Evolutionary conservation across 2,797 vertebrate species (phyloP).

Genomic region (Bradypus variegatus): DNA sequence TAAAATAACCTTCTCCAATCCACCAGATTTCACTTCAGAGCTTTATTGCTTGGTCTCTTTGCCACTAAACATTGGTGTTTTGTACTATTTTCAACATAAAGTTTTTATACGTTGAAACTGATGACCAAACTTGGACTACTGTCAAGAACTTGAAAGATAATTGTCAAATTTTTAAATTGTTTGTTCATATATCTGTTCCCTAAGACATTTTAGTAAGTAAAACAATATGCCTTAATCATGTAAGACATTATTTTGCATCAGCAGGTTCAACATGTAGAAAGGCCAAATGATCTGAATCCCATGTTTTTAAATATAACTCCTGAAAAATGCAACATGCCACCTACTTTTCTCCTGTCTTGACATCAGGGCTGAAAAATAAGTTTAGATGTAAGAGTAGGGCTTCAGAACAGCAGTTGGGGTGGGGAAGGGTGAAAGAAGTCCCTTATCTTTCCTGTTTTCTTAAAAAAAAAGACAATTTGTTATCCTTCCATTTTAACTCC

Average conservation of each 20-base stretch:
- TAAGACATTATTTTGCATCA: slow-evolving; percentile 10
- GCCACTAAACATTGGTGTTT: background rate
- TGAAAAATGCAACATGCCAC: background rate
- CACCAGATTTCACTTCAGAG: slow-evolving; percentile 3
- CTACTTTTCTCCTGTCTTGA: slow-evolving; percentile 9
- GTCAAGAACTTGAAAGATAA: slow-evolving; percentile 10
- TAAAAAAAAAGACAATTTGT: background rate
- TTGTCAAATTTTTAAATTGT: background rate
- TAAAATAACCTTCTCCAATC: slow-evolving; percentile 12
- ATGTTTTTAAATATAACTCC: slow-evolving; percentile 4
- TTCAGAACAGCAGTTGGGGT: background rate
- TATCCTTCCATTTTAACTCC: slow-evolving; percentile 13
- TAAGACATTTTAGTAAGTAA: slow-evolving; percentile 13
- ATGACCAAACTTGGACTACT: background rate
- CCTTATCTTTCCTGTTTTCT: background rate
- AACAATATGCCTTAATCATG: background rate
- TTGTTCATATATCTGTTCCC: background rate
- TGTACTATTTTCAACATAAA: background rate
- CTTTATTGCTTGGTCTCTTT: background rate
- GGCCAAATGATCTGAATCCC: background rate
- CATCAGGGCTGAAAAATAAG: background rate
- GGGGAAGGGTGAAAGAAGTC: background rate
- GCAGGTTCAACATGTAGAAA: slow-evolving; percentile 23
- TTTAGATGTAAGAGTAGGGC: background rate
- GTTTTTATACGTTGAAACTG: background rate